A percentile compares a stretch with the other conserved stretches of the same genome.
These are phyloP conservation scores for Drosophila kokeensis DNA, from an alignment of 2,888 invertebrate species.

Conservation along the genomic window DNA sequence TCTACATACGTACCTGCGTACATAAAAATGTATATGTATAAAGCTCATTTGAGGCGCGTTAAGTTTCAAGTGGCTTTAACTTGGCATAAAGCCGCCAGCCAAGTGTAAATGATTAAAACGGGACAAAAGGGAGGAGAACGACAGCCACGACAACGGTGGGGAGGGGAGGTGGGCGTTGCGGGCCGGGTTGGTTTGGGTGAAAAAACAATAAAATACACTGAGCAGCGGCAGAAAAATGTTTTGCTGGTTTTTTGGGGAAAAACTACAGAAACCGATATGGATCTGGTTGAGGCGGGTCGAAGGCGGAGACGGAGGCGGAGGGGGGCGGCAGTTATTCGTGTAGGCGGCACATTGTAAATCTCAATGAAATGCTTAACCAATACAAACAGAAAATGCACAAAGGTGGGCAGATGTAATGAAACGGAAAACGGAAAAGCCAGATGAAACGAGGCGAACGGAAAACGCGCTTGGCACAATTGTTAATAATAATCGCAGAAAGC, in stretches of 20 bases:
- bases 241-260: neutral
- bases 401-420: conserved; percentile 66
- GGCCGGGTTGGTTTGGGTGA: neutral
- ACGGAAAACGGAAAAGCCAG: conserved; percentile 56
- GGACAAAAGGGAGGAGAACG: neutral
- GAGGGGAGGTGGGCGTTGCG: neutral
- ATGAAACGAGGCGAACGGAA: conserved; percentile 47
- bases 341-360: conserved; percentile 31
- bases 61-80: conserved; percentile 59
- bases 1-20: neutral
- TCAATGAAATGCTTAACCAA: conserved; percentile 46
- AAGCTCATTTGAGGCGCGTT: conserved; percentile 63
- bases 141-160: neutral
- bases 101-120: conserved; percentile 71
- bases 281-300: neutral
- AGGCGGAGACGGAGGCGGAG: no score
- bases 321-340: conserved; percentile 1
- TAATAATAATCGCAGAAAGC: conserved; percentile 56
- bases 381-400: conserved; percentile 33
- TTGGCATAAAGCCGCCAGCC: conserved; percentile 40
- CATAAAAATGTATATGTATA: conserved; percentile 13
- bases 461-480: conserved; percentile 64
- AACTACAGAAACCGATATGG: neutral
- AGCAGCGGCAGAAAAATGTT: conserved; percentile 20
- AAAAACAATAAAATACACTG: conserved; percentile 60